Evolutionary conservation across 2,113 vertebrate genomes (phyloP), one percentile per base, ranked within the genome.

Genomic region (Caretta caretta): DNA sequence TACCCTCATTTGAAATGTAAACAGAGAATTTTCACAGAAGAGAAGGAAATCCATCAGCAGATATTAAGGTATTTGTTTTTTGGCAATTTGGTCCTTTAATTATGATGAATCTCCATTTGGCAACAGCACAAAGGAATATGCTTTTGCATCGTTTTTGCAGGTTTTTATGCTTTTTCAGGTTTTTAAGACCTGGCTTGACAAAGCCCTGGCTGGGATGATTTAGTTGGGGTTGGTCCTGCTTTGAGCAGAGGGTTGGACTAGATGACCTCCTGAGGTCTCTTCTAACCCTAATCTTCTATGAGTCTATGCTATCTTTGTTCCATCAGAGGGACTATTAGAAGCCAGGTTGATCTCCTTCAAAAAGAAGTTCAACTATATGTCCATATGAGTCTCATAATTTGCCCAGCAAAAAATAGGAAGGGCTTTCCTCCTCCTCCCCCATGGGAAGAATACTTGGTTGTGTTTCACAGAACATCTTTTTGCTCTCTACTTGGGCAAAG

Each of bases 31-130:
- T 95, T 83, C 92, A 87, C 75, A 95, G 93, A 93, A 97, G 88
- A 91, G 56, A 56, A 87, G 89, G 54, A 81, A 95, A 96, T 93
- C 85, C 75, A 93, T 93, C 93, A 96, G 94, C 80, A 96, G 93
- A 93, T 92, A 95, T 54, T 89, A 31, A 90, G 35, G 88, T 51
- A 84, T 88, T 76, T 51, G 29, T 50, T 83, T 92, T 95, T 53
- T 81, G 81, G 91, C 94, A 96, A 96, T 96, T 97, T 97, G 92
- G 96, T 97, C 97, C 95, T 96, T 97, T 97, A 98, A 97, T 98
- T 96, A 95, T 81, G 87, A 96, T 98, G 96, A 96, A 95, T 97
- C 94, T 96, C 57, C 82, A 93, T 93, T 97, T 97, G 97, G 97
- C 96, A 96, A 76, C 65, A 96, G 83, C 85, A 92, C 94, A 97